Evolutionary conservation across 37 sponge, comb jelly and placozoan species (phyloP), one percentile per base, ranked within the genome.

Genomic region (Diacarnus erythraeanus): DNA sequence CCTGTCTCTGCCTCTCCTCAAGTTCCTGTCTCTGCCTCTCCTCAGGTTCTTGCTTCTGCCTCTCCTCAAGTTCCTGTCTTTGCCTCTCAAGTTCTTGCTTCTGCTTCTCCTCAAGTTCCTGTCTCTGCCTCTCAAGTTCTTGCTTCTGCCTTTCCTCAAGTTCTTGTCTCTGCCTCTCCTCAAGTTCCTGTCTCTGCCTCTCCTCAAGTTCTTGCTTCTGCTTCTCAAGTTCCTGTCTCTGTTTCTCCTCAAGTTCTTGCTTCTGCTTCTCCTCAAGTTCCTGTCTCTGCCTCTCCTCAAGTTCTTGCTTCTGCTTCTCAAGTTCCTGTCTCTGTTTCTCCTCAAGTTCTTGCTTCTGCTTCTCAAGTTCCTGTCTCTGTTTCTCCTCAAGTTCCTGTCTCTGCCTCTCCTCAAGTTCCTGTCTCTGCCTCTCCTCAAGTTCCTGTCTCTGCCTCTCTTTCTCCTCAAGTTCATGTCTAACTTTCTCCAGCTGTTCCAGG

Each of bases 211-310:
- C 22, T 8, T 75, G 2, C 17, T 47, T 22, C n/a, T 57, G 42
- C 12, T 56, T 72, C 20, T 57, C 81, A 42, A 42, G 42, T 36
- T 77, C 66, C 10, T 33, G 38, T 65, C 17, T 8, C 64, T 9
- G 42, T 39, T 58, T 2, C 64, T 29, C 77, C 77, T 35, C 77
- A 12, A 26, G 34, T 34, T 69, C 42, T 0, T 80, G 37, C 21
- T 15, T 15, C 21, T 5, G 5, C 69, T 54, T 38, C 20, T 4
- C 61, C 61, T 26, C 23, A 25, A 54, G 10, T 54, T 10, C 17
- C 10, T 10, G 56, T 10, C 17, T 10, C 56, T 60, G n/a, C 9
- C 27, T 4, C 23, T 60, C 61, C 61, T 60, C 61, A 6, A 23
- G 51, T 25, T 77, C 57, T 22, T 70, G 73, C 12, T 78, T 72